Conservation (phyloP, 2,888 invertebrate genomes). For the Synanthedon vespiformis region DNA sequence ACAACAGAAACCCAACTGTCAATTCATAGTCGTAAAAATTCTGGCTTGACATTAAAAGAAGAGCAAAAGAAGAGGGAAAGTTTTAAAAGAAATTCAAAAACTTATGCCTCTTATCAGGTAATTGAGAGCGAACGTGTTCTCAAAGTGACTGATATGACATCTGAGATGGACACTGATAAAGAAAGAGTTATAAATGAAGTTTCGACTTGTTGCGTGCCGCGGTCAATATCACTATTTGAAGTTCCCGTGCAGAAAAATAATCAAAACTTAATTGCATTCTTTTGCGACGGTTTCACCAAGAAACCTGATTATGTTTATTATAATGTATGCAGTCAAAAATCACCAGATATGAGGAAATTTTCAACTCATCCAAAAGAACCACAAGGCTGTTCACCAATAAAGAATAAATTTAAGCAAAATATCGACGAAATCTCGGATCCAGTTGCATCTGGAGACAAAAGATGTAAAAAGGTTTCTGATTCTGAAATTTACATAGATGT, state of each 20-base stretch:
- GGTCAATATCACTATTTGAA: slow-evolving; percentile 31
- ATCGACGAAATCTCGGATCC: background rate
- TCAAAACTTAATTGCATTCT: slow-evolving; percentile 26
- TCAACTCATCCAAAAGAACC: background rate
- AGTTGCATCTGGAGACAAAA: background rate
- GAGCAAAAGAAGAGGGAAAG: slow-evolving; percentile 22
- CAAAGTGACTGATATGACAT: slow-evolving; percentile 53
- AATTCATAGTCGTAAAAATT: slow-evolving; percentile 15
- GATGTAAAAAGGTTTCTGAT: slow-evolving; percentile 17
- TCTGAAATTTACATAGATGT: slow-evolving; percentile 14
- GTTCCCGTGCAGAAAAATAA: slow-evolving; percentile 17
- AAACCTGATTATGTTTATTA: slow-evolving; percentile 5
- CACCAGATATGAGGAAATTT: background rate
- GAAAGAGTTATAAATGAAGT: slow-evolving; percentile 14
- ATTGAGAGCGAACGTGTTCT: slow-evolving; percentile 54
- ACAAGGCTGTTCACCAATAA: too few species aligned
- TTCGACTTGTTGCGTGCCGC: slow-evolving; percentile 18
- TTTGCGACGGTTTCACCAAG: slow-evolving; percentile 17
- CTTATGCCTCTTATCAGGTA: slow-evolving; percentile 42
- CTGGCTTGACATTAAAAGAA: slow-evolving; percentile 30
- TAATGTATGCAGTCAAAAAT: background rate
- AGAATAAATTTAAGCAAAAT: too few species aligned
- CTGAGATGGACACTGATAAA: slow-evolving; percentile 17
- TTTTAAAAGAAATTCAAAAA: slow-evolving; percentile 21
- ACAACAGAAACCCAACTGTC: slow-evolving; percentile 33